Evolutionary conservation across 2,888 invertebrate genomes (phyloP), one percentile per base, ranked within the genome.

Genomic region (Scrobipalpa costella): DNA sequence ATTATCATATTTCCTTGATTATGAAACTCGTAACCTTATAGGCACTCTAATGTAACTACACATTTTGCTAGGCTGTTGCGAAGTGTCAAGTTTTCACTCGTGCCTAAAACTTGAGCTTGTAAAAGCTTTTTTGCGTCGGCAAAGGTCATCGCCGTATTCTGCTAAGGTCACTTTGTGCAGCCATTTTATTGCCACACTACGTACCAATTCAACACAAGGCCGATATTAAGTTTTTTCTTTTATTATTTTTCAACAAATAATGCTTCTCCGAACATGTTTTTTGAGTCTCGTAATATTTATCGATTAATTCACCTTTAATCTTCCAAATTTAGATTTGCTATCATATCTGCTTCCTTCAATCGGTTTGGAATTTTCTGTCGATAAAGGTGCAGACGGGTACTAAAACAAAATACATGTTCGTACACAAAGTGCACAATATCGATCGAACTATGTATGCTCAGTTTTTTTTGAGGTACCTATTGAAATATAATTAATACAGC

Each of bases 131-230:
- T 81, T 77, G 70, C 71, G 73, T 71, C 72, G 74, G 69, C 77
- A 85, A 86, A 87, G 85, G 87, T 85, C 87, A 78, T 78, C 80
- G 68, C 78, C 80, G 79, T 86, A 84, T 86, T 84, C 81, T 78
- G 80, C 81, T 87, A 86, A 90, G 89, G 89, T 88, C 88, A 84
- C 72, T 80, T 83, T 81, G 80, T 84, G 80, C 82, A 83, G n/a
- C n/a, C n/a, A 82, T 85, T 86, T 85, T 81, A 86, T 86, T 86
- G 85, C 86, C 78, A 82, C 87, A 88, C 81, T 80, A 81, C 83
- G 78, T 73, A 81, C 83, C 83, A 82, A 85, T 88, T 81, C 83
- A 80, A 84, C 77, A 79, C 88, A 87, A 90, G 89, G 89, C 83
- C 84, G 74, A 78, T 83, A 84, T 81, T 80, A 81, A 76, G n/a